Percentiles rank a stretch among this genome's conserved stretches.
These are phyloP conservation scores for Nasonia giraulti DNA, from an alignment of 1,140 invertebrate species.

Conservation along the genomic window DNA sequence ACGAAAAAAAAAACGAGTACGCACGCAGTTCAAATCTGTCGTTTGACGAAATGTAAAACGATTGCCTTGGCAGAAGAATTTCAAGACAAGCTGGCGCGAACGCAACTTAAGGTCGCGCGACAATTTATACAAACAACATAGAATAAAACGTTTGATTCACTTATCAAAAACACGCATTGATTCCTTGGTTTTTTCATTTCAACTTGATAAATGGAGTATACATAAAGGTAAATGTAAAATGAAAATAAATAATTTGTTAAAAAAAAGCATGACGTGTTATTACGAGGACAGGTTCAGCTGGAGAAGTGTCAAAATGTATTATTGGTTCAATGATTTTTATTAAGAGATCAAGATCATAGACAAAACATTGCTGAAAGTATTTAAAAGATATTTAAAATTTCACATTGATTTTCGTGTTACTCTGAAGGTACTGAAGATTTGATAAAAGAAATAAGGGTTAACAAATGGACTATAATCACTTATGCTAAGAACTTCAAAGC, in stretches of 20 bases:
- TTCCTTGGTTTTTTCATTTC: constrained; percentile 20
- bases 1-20: constrained; percentile 11
- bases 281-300: neutral
- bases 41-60: constrained; percentile 42
- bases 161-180: constrained; percentile 22
- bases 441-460: constrained; percentile 25
- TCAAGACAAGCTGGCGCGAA: constrained; percentile 26
- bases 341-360: constrained; percentile 43
- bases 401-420: neutral
- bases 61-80: constrained; percentile 49
- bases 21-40: constrained; percentile 46
- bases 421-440: neutral
- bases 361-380: constrained; percentile 26
- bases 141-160: constrained; percentile 47
- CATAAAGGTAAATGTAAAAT: constrained; percentile 37
- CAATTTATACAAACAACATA: constrained; percentile 48
- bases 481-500: neutral
- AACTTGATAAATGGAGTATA: neutral
- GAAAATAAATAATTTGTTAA: constrained; percentile 48
- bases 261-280: neutral
- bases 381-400: constrained; percentile 31
- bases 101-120: constrained; percentile 4
- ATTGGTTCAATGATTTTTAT: constrained; percentile 48
- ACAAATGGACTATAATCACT: neutral
- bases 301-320: neutral